These are phyloP conservation scores for Nothobranchius furzeri DNA, from an alignment of 2,113 vertebrate genomes.

Conservation along the genomic window DNA sequence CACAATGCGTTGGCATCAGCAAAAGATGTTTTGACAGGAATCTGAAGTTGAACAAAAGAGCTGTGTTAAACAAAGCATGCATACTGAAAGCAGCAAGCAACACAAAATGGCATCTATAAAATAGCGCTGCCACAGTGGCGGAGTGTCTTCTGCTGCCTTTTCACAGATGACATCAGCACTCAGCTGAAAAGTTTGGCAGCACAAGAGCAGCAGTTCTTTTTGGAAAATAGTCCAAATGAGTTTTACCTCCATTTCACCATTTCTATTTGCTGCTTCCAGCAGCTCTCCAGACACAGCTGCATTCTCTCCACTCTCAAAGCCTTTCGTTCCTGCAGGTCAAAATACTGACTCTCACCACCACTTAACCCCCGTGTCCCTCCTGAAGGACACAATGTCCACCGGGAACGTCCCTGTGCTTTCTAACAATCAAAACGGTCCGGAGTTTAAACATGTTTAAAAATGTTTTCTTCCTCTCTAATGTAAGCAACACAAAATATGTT, in stretches of 20 bases:
- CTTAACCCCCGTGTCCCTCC: background rate
- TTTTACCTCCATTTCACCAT: slow-evolving; percentile 35
- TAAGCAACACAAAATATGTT: no score
- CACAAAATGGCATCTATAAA: slow-evolving; percentile 9
- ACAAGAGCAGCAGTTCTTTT: slow-evolving; percentile 32
- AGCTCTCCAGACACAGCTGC: slow-evolving; percentile 28
- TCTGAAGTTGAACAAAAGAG: slow-evolving; percentile 1
- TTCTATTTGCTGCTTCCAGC: slow-evolving; percentile 33
- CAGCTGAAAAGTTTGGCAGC: slow-evolving; percentile 29
- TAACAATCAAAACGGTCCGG: background rate
- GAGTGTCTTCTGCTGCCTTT: slow-evolving; percentile 9
- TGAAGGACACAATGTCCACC: background rate
- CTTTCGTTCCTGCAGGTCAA: slow-evolving; percentile 24
- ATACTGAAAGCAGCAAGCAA: background rate
- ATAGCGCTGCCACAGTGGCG: slow-evolving; percentile 14
- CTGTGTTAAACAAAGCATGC: background rate
- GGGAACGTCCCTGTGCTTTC: background rate
- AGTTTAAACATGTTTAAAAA: no score
- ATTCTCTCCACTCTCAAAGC: slow-evolving; percentile 17
- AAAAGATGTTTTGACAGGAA: background rate
- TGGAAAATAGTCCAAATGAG: slow-evolving; percentile 48
- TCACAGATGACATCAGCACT: slow-evolving; percentile 21
- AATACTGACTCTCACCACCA: slow-evolving; percentile 23
- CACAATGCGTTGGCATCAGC: background rate
- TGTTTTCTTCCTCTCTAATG: no score